Evolutionary conservation across 2,888 invertebrate genomes (phyloP), one percentile per base, ranked within the genome.

Genomic region (Unio pictorum): DNA sequence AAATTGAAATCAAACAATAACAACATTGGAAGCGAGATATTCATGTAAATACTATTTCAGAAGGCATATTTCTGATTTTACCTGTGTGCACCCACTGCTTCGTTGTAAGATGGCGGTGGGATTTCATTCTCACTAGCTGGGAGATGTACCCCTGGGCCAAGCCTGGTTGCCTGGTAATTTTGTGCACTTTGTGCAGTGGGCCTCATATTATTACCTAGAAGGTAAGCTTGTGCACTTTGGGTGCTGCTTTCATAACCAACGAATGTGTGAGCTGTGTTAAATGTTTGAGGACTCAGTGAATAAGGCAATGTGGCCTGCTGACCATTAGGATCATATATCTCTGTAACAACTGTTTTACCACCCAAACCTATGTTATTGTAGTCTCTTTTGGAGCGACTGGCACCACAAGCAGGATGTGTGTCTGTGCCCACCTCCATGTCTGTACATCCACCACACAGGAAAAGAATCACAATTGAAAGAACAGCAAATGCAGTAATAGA

Each of bases 401-500:
- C 63, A 20, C 65, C 61, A 5, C 66, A 28, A n/a, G 69, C 69
- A 7, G 70, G 70, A 28, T 70, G 70, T 18, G 56, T 59, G n/a
- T 70, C 70, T 7, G 66, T 54, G 6, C 66, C 54, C 55, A 70
- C 70, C 23, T 70, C 70, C 60, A 70, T 66, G 11, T 65, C 70
- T 26, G 66, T 66, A 58, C 70, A 70, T 17, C 70, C 70, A n/a
- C 70, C 70, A 66, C 70, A 70, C 61, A 62, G n/a, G 45, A 66
- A 58, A 11, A 70, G 18, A n/a, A 70, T 26, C 4, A 58, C 62
- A 26, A 26, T 26, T 34, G 63, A 15, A 20, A 63, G 15, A n/a
- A 70, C n/a, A 8, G 20, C 66, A 67, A 54, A 61, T 34, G 45
- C 34, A 55, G 61, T 45, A 45, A 45, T 3, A 45, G 34, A 45